Evolutionary conservation across 2,888 invertebrate species (phyloP), one percentile per base, ranked within the genome.

Genomic region (Coelinius sp.): DNA sequence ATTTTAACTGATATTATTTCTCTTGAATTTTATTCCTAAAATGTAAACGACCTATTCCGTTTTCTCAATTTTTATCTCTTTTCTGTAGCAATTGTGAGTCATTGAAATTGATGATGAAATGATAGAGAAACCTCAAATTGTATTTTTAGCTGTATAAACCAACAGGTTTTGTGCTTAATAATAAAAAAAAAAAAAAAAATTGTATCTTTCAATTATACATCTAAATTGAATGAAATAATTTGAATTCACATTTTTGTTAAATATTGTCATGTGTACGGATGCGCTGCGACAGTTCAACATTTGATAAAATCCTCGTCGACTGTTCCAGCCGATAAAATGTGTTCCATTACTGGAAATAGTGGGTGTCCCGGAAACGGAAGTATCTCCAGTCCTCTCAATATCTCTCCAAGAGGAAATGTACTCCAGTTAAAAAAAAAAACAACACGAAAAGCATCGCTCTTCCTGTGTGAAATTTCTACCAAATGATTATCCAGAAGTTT

Each of bases 351-450:
- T 20, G 63, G 63, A 63, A 41, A 14, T 22, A 41, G 63, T 63
- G 63, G 63, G 63, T 24, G 63, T 63, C 25, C 12, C 24, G 25
- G 41, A 63, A 63, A 41, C 63, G 63, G 63, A 63, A 41, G 63
- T 38, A 24, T 24, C 41, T 41, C 14, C 14, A 24, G 0, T 31
- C 20, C 12, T 41, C 14, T n/a, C n/a, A 24, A 22, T 63, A 63
- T 62, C 62, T 0, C 0, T 0, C 3, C 38, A 41, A 24, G 14
- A 63, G 63, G 63, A 63, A 41, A 24, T 63, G 63, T 7, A 20
- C 10, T 6, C 31, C 5, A 25, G 4, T 27, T 53, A 22, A 53
- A 53, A 53, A 53, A 5, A 53, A 6, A 10, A 10, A 20, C 8
- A 52, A 49, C n/a, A 52, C 5, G 6, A 24, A 10, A 7, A 22